A percentile compares a stretch with the other conserved stretches of the same genome.
Evolutionary conservation across 1,140 invertebrate species (phyloP).

Genomic region (Oncopodura yosiiana): DNA sequence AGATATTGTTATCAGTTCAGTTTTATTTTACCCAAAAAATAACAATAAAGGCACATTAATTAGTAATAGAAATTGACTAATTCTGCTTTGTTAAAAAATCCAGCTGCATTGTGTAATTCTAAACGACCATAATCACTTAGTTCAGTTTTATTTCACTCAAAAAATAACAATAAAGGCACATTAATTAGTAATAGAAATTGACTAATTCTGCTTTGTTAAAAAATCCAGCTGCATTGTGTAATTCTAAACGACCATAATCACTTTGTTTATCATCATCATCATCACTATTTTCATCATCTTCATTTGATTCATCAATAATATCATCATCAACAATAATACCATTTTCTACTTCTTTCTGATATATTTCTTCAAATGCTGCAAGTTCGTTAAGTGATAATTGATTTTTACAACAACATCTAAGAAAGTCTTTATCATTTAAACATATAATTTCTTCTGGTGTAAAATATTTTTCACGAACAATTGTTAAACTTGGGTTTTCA

Average conservation of each 20-base stretch:
- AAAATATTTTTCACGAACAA: slow-evolving; percentile 23
- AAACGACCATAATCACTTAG: too few relatives aligned
- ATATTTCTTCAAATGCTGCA: slow-evolving; percentile 30
- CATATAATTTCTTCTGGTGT: slow-evolving; percentile 22
- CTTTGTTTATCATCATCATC: background rate
- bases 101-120: background rate
- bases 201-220: background rate
- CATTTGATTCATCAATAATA: background rate
- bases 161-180: too few relatives aligned
- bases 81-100: background rate
- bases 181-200: background rate
- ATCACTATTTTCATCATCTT: background rate
- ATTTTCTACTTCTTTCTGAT: slow-evolving; percentile 3
- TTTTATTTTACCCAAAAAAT: too few relatives aligned
- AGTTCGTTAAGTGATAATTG: slow-evolving; percentile 20
- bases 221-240: background rate
- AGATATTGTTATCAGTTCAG: too few relatives aligned
- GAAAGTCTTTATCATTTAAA: slow-evolving; percentile 23
- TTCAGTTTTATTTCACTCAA: too few relatives aligned
- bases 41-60: background rate
- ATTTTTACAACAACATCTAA: slow-evolving; percentile 23
- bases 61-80: background rate
- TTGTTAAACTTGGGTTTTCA: slow-evolving; percentile 4
- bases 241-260: too few relatives aligned
- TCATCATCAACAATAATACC: background rate